A percentile compares a stretch with the other conserved stretches of the same genome.
Evolutionary conservation across 23 tunicate species (phyloP).

Genomic region (Oikopleura dioica): DNA sequence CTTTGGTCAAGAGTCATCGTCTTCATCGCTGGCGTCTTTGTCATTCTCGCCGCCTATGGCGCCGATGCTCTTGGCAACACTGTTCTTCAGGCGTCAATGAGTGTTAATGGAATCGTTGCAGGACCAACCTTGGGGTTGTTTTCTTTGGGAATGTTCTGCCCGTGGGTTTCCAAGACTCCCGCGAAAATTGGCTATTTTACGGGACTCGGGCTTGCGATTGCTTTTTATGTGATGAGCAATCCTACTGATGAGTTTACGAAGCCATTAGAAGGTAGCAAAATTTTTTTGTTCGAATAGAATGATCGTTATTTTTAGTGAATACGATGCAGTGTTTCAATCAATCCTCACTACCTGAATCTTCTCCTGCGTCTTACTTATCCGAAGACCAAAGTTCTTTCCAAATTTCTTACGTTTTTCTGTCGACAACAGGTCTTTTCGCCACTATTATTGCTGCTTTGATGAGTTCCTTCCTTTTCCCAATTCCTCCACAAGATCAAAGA

Average conservation of each 20-base stretch:
- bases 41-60: neutral
- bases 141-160: conserved; percentile 8
- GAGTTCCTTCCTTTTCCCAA: neutral
- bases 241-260: neutral
- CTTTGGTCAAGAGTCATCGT: neutral
- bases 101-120: conserved; percentile 10
- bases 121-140: neutral
- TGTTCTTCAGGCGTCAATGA: conserved; percentile 1
- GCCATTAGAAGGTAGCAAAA: neutral
- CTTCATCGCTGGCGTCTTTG: neutral
- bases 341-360: too few relatives aligned
- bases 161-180: neutral
- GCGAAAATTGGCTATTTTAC: neutral
- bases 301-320: too few relatives aligned
- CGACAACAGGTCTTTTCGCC: neutral
- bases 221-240: neutral
- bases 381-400: neutral
- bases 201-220: neutral
- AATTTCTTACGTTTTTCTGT: conserved; percentile 4
- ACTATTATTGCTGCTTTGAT: neutral
- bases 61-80: neutral
- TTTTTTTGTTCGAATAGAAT: too few relatives aligned
- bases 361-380: too few relatives aligned
- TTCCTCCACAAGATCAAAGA: neutral
- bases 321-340: too few relatives aligned